phyloP scores from a whole-genome alignment of 2,888 invertebrate species.

The Pimpla rufipes region DNA sequence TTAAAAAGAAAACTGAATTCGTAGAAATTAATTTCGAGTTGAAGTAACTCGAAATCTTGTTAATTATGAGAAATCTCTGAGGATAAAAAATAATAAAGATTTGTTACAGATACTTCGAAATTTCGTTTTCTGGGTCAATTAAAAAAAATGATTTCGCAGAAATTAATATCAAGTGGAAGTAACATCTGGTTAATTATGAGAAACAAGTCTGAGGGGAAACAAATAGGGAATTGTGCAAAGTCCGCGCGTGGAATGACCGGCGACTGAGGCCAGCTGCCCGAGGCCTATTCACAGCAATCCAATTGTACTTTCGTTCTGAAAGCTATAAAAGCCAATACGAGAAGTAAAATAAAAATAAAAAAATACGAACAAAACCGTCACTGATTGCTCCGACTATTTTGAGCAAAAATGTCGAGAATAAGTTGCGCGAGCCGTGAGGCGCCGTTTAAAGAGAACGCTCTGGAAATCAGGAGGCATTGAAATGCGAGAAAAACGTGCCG shows the following conservation, averaged over 20 bases:
- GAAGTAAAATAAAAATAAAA: background rate
- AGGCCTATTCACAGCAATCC: background rate
- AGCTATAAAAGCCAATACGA: background rate
- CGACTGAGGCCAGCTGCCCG: background rate
- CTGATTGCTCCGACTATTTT: background rate
- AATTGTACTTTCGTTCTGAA: background rate
- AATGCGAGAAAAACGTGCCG: conserved; percentile 7
- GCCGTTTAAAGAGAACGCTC: conserved; percentile 2
- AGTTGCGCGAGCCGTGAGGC: background rate
- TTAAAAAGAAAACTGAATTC: no score
- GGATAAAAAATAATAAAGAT: no score
- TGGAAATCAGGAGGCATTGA: conserved; percentile 4
- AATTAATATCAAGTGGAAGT: background rate
- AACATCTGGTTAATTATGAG: background rate
- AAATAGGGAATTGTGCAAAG: background rate
- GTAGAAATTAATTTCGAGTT: no score
- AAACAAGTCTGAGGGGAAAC: background rate
- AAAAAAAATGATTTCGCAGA: no score
- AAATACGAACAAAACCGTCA: no score
- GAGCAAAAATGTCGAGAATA: background rate
- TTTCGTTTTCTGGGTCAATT: no score
- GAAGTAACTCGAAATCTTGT: no score
- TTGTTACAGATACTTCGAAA: no score
- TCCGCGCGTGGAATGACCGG: background rate
- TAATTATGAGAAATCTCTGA: no score